Base-by-base conservation (phyloP, 2,113 vertebrate genomes). In the Cheilinus undulatus region DNA sequence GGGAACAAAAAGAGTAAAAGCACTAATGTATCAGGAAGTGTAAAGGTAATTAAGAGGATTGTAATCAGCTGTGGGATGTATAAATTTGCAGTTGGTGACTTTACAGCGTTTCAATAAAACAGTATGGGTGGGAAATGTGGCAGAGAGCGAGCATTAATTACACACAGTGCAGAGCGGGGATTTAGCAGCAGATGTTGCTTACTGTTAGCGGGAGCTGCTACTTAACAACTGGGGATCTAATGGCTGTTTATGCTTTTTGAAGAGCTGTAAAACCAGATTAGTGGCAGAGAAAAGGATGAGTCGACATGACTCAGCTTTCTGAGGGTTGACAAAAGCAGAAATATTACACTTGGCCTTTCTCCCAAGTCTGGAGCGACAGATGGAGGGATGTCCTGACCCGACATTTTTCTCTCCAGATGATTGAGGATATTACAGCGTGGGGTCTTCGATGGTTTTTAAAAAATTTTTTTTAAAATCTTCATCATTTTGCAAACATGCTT, bases 251-350 rank as follows among this genome's bases (percentile, higher is more conserved):
- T 50, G 28, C 36, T 5, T 80, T 51, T 43, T 48, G n/a, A 76
- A 62, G 53, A 28, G 46, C 36, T 58, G 46, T 64, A 40, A 57
- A 80, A 74, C 56, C 49, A 75, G 50, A 69, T 76, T 48, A 63
- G 42, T 10, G 15, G 50, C 43, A n/a, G 30, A 67, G 28, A 42
- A 60, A 62, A 52, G 51, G 69, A 65, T 20, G 77, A 76, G 61
- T 80, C 69, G n/a, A 36, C 82, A 50, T 67, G 76, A 85, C 69
- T 88, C 70, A 30, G 83, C 86, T 30, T 12, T 64, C 50, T 49
- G 45, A 30, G 40, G 9, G 12, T 57, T 32, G 76, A 85, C 69
- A 54, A 42, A 22, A 46, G 38, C 40, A 53, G 40, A 75, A 75
- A 85, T 64, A 64, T 79, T 59, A 38, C 53, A 17, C 28, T 56